These are phyloP conservation scores for Vireo altiloquus DNA, from an alignment of 2,113 vertebrate species.

Conservation along the genomic window DNA sequence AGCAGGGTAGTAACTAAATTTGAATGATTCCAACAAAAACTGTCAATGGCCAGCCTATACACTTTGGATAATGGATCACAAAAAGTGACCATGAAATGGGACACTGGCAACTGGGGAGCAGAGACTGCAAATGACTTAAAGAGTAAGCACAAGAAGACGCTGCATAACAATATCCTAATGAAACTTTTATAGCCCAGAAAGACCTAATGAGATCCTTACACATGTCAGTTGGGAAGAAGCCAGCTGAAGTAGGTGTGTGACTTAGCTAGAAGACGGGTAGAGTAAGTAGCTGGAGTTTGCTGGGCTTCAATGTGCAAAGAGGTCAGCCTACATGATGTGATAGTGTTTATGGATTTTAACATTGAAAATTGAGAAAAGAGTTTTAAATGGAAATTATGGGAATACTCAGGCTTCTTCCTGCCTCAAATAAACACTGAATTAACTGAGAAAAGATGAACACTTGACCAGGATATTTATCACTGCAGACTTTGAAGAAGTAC, in stretches of 20 bases:
- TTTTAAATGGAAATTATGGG: not conserved
- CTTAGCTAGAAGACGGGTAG: not conserved
- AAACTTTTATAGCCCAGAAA: not conserved
- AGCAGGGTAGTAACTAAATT: not conserved
- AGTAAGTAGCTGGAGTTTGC: not conserved
- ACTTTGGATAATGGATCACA: rapidly evolving
- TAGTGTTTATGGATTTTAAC: not conserved
- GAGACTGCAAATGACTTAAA: not conserved
- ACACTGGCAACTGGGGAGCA: not conserved
- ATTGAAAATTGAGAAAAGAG: not conserved
- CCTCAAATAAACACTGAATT: not conserved
- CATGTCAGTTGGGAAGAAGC: rapidly evolving
- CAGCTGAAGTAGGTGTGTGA: not conserved
- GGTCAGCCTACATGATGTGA: not conserved
- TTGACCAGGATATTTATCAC: not conserved
- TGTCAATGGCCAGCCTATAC: not conserved
- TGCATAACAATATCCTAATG: not conserved
- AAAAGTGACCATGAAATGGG: not conserved
- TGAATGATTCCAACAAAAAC: not conserved
- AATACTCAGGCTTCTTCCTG: not conserved
- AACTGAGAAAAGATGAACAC: not conserved
- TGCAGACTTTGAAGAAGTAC: not conserved
- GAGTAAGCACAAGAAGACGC: not conserved
- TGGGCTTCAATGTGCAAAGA: not conserved
- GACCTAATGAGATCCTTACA: not conserved